Evolutionary conservation across 2,113 vertebrate species (phyloP).

Genomic region (Sinocyclocheilus maitianheensis): DNA sequence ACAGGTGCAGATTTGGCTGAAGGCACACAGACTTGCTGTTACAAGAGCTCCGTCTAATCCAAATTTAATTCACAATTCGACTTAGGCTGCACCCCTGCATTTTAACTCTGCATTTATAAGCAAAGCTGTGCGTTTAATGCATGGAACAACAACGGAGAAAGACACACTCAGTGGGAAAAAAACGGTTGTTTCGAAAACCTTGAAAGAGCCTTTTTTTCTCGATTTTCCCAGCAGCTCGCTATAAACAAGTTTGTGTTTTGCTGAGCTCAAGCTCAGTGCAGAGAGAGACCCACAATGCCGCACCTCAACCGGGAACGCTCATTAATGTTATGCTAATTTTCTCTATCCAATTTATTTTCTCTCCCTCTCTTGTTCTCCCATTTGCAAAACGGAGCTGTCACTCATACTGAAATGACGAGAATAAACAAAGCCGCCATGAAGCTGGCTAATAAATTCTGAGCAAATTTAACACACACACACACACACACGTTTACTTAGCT

Average conservation of each 20-base stretch:
- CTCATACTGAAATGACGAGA: slow-evolving; percentile 65
- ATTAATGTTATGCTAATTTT: slow-evolving; percentile 84
- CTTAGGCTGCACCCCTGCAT: background rate
- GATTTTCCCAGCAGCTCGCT: slow-evolving; percentile 4
- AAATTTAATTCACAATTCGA: slow-evolving; percentile 46
- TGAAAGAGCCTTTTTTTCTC: slow-evolving; percentile 15
- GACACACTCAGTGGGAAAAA: background rate
- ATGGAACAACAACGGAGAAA: background rate
- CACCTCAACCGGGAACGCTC: slow-evolving; percentile 76
- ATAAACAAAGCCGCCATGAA: slow-evolving; percentile 72
- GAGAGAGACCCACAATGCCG: slow-evolving; percentile 43
- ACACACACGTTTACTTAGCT: background rate
- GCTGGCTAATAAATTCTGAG: slow-evolving; percentile 66
- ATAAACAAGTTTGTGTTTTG: slow-evolving; percentile 26
- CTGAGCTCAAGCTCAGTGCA: slow-evolving; percentile 16
- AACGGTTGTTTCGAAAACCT: background rate
- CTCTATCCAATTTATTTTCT: slow-evolving; percentile 80
- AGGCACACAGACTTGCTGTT: slow-evolving; percentile 6
- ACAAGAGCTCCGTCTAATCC: slow-evolving; percentile 10
- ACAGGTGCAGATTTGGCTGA: background rate
- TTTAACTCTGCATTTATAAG: slow-evolving; percentile 12
- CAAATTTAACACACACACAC: slow-evolving; percentile 9
- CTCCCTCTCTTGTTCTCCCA: slow-evolving; percentile 68
- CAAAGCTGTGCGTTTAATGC: background rate
- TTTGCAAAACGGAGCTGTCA: slow-evolving; percentile 76